A percentile compares a stretch with the other conserved stretches of the same genome.
Evolutionary conservation across 2,888 invertebrate genomes (phyloP).

Genomic region (Lumbricus terrestris): DNA sequence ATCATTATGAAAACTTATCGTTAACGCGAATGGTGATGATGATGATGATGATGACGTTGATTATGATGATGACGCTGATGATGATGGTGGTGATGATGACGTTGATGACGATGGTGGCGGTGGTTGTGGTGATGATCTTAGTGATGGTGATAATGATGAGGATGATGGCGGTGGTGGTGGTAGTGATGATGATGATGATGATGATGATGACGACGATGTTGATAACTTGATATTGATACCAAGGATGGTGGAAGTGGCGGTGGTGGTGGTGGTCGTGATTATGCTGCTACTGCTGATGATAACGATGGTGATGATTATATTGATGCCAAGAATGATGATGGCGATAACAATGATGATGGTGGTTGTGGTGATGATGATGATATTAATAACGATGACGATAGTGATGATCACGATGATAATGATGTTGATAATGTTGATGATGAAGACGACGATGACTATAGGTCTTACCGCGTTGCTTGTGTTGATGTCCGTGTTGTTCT

Average conservation of each 20-base stretch:
- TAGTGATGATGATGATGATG: slow-evolving; percentile 18
- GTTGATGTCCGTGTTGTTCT: slow-evolving; percentile 96
- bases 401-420: slow-evolving; percentile 23
- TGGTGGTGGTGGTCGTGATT: background rate
- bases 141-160: background rate
- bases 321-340: background rate
- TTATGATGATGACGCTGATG: no score
- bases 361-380: background rate
- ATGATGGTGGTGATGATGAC: no score
- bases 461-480: slow-evolving; percentile 92
- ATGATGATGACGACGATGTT: slow-evolving; percentile 8
- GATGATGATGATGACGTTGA: background rate
- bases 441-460: background rate
- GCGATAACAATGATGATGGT: background rate
- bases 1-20: background rate
- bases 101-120: no score
- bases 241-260: background rate
- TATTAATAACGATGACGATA: slow-evolving; percentile 19
- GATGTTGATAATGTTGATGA: slow-evolving; percentile 22
- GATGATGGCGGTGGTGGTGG: background rate
- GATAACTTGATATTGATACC: background rate
- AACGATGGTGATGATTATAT: background rate
- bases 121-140: background rate
- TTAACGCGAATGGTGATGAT: slow-evolving; percentile 17
- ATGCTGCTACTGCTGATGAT: background rate